Evolutionary conservation across 2,888 invertebrate genomes (phyloP), one percentile per base, ranked within the genome.

Genomic region (Blera fallax): DNA sequence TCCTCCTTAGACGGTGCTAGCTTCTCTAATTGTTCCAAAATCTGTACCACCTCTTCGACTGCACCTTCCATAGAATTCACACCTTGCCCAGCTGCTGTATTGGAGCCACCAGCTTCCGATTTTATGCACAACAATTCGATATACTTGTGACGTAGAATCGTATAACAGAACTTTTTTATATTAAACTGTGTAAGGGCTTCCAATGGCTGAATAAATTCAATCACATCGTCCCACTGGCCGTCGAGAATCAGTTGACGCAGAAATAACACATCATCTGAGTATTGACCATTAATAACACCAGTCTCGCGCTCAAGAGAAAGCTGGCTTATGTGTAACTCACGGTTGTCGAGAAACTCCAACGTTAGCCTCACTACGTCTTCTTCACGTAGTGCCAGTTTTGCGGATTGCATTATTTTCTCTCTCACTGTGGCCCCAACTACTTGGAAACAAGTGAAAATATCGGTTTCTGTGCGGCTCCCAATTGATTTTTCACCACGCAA

Each of bases 201-300:
- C 69, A 99, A 93, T 0, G 99, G 99, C 93, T 98, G 98, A 81
- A 98, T 96, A 92, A 99, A 99, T 91, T 98, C 98, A 81, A 98
- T 93, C 0, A 97, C 98, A 91, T 98, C 98, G 92, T 99, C 98
- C 99, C 99, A 99, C 93, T 98, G 98, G 16, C 99, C 99, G 92
- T 99, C 99, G 70, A 99, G 94, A 88, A 99, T 98, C 67, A 99
- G 94, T 92, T 98, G 98, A 16, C 98, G 94, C 18, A 99, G 93
- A 92, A 99, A 99, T 56, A 99, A 94, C 43, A 98, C 95, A 92
- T 99, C 99, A 92, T 98, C 98, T 11, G 98, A 97, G 92, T 95
- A 98, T 90, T 96, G 95, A 74, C 98, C 98, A 92, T 98, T 98
- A 91, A 98, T 97, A 87, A 98, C 96, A 62, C 98, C 98, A 0